These are phyloP conservation scores for Nannobrachium achirus DNA, from an alignment of 2,113 vertebrate species.

Conservation along the genomic window DNA sequence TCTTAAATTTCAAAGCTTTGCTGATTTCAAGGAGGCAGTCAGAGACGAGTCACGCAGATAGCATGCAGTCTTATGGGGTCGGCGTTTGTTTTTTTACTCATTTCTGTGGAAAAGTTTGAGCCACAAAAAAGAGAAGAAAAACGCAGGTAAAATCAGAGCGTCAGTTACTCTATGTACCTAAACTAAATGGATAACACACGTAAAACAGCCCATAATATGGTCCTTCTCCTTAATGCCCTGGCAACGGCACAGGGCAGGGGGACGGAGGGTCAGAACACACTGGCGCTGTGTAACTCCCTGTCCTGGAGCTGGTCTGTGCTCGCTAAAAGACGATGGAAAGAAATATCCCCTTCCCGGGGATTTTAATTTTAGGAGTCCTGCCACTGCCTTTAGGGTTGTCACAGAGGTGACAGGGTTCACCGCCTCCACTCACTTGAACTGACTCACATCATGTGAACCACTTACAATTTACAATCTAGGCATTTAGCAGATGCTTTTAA, in stretches of 20 bases:
- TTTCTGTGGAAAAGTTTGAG: conserved; percentile 29
- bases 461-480: conserved; percentile 17
- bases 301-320: not conserved
- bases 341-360: not conserved
- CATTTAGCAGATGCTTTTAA: no score
- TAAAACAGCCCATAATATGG: conserved; percentile 4
- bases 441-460: conserved; percentile 20
- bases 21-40: conserved; percentile 12
- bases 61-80: conserved; percentile 8
- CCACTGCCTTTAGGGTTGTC: not conserved
- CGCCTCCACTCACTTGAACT: conserved; percentile 7
- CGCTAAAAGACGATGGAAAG: conserved; percentile 7
- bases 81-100: not conserved
- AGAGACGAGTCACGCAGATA: conserved; percentile 20
- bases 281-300: conserved; percentile 2
- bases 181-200: conserved; percentile 1
- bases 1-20: conserved; percentile 43
- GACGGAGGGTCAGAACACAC: conserved; percentile 10
- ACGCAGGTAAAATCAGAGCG: not conserved
- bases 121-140: not conserved
- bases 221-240: not conserved
- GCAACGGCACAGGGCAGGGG: not conserved
- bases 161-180: not conserved
- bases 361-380: conserved; percentile 6
- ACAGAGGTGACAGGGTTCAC: conserved; percentile 11